Base-by-base conservation (phyloP, 2,888 invertebrate genomes). In the Synergus gifuensis region DNA sequence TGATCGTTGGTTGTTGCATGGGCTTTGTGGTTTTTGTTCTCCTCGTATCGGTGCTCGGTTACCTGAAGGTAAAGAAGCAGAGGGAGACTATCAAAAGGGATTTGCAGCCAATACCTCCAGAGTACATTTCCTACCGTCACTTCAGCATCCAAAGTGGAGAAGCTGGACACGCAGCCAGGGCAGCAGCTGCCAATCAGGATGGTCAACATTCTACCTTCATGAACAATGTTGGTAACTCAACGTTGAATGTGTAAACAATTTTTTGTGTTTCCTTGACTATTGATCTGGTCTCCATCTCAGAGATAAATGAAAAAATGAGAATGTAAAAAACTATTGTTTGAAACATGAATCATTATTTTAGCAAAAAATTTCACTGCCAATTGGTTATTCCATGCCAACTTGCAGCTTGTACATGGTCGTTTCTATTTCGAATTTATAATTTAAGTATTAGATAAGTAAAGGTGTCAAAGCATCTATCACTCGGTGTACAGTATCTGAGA, bases 1-100 rank as follows among this genome's bases (percentile, higher is more conserved):
- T 98, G 84, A 97, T 97, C 87, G 96, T 98, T 79, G 97, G 97
- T 77, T 96, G 97, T 90, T 96, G 96, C 89, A 95, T 98, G 94
- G 97, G 97, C 78, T 96, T 97, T 88, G 94, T 97, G 82, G 96
- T 98, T 76, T 97, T 98, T 90, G 94, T 98, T 77, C 95, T 97
- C 42, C 93, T 97, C 88, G 96, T 97, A 79, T 96, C 97, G n/a
- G 95, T 96, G 67, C 93, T 97, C 83, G 97, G 96, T 42, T 97
- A 97, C 91, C 94, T 97, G 83, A 97, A 98, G 92, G 94, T 97
- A 83, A 96, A 97, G 92, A 97, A 97, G 92, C 95, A 97, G 88
- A 94, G 96, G 84, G 95, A 95, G 83, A 95, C 95, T 40, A 94
- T 95, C 11, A 97, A 97, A 92, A 93, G 95, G 78, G 95, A 96